Conservation (phyloP, 2,888 invertebrate genomes). For the Leucania comma region DNA sequence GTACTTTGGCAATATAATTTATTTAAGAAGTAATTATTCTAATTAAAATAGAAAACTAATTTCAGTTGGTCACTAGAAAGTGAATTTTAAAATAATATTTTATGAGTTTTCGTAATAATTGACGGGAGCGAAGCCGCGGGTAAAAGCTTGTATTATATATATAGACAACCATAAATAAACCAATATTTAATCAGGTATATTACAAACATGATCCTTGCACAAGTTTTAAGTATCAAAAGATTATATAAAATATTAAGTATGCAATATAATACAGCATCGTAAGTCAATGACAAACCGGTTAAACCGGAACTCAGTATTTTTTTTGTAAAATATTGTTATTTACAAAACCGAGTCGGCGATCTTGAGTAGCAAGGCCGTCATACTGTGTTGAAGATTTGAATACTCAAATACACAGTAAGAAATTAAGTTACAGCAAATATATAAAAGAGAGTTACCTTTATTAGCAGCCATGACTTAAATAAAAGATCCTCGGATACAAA, state of each 20-base stretch:
- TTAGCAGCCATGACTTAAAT: slow-evolving; percentile 69
- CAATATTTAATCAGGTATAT: background rate
- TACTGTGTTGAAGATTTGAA: background rate
- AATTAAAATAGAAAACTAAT: background rate
- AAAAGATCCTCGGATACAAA: slow-evolving; percentile 61
- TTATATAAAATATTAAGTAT: slow-evolving; percentile 16
- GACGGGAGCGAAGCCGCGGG: too few relatives aligned
- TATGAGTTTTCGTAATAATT: background rate
- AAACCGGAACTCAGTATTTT: slow-evolving; percentile 47
- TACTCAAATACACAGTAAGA: slow-evolving; percentile 7
- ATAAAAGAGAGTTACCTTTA: slow-evolving; percentile 70
- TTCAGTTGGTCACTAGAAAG: background rate
- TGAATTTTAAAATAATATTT: background rate
- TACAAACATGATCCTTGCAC: background rate
- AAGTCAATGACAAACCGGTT: slow-evolving; percentile 39
- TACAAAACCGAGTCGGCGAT: slow-evolving; percentile 40
- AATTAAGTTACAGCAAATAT: slow-evolving; percentile 18
- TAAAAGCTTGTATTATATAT: too few relatives aligned
- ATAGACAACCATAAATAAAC: background rate
- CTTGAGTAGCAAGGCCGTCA: slow-evolving; percentile 38
- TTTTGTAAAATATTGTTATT: slow-evolving; percentile 45
- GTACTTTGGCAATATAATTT: background rate
- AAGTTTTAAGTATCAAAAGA: background rate
- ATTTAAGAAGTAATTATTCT: background rate
- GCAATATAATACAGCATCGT: slow-evolving; percentile 17